Conservation (phyloP, 2,113 vertebrate species). For the Nasalis larvatus region DNA sequence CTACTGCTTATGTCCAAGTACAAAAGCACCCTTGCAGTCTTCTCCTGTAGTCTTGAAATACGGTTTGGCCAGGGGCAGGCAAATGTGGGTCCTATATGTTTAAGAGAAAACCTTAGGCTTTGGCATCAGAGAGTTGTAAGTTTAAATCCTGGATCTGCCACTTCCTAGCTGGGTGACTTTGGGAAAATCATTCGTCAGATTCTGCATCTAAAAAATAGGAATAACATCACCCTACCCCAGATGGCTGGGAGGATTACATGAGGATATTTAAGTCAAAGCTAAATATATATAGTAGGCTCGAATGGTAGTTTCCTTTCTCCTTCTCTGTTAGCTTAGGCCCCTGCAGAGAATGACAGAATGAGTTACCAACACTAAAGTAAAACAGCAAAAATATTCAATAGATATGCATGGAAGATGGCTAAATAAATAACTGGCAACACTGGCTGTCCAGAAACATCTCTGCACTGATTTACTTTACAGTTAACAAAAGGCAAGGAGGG, state of each 20-base stretch:
- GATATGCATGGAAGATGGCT: neutral
- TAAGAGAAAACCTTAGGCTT: neutral
- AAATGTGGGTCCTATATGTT: neutral
- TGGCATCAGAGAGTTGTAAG: neutral
- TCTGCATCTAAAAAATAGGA: conserved; percentile 16
- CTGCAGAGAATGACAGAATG: neutral
- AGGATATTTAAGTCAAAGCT: neutral
- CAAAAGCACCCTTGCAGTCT: neutral
- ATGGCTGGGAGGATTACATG: neutral
- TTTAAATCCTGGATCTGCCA: conserved; percentile 12
- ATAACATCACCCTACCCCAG: neutral
- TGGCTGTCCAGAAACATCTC: neutral
- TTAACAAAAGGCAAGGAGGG: neutral
- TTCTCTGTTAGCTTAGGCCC: neutral
- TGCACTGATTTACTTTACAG: neutral
- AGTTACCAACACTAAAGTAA: conserved; percentile 2
- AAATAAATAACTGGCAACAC: neutral
- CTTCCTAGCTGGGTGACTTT: neutral
- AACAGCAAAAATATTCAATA: neutral
- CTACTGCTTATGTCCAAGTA: neutral
- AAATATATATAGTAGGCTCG: neutral
- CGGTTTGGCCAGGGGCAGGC: neutral
- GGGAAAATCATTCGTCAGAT: conserved; percentile 31
- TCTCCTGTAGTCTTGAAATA: neutral
- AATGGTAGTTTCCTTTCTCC: neutral